These are phyloP conservation scores for Champsocephalus esox DNA, from an alignment of 2,797 vertebrate species.

Conservation along the genomic window DNA sequence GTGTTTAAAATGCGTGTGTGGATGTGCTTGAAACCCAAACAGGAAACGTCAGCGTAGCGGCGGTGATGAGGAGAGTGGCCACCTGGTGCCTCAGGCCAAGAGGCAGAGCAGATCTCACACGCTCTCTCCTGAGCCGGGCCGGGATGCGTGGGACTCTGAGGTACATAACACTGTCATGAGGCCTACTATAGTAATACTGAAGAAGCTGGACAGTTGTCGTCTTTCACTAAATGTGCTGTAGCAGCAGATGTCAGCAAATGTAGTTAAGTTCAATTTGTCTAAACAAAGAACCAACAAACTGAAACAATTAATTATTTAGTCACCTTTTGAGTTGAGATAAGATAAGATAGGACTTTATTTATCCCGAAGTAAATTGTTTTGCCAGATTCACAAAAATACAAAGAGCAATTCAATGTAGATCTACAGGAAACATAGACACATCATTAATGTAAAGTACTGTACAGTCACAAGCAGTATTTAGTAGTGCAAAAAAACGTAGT, in stretches of 20 bases:
- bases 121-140: constrained; percentile 78
- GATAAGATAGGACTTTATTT: no score
- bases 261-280: background rate
- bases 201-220: background rate
- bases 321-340: background rate
- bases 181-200: background rate
- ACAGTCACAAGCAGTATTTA: no score
- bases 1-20: background rate
- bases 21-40: background rate
- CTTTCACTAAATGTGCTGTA: background rate
- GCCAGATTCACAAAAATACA: no score
- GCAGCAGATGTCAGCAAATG: background rate
- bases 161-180: constrained; percentile 54
- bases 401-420: no score
- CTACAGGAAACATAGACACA: no score
- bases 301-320: no score
- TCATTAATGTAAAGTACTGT: no score
- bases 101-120: constrained; percentile 83
- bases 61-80: constrained; percentile 87
- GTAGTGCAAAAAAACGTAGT: no score
- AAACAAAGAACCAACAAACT: background rate
- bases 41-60: constrained; percentile 92
- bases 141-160: constrained; percentile 86
- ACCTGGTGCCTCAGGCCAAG: constrained; percentile 90
- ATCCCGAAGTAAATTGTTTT: no score